Base-by-base conservation (phyloP, 2,888 invertebrate genomes). In the Chrysolina oricalcia region DNA sequence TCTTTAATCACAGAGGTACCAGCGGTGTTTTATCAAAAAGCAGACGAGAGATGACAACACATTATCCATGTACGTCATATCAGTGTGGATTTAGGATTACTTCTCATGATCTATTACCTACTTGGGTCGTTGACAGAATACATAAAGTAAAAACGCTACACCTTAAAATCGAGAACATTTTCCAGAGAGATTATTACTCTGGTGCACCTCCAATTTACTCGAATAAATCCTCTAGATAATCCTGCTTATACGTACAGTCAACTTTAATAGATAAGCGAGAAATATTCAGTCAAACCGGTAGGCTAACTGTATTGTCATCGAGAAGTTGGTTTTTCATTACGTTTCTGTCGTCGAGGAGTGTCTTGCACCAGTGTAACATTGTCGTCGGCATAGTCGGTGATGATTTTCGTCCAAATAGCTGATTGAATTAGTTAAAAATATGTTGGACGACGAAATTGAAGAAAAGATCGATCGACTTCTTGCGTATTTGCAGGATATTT, bases 161-260 rank as follows among this genome's bases (percentile, higher is more conserved):
- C 53, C 53, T 53, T 53, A 19, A 53, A 53, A 53, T 21, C 53
- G 21, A 53, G 53, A 53, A 53, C 53, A 21, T 53, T 53, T 53
- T 53, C 13, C 19, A 21, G 11, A 53, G 19, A 53, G 21, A 53
- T 53, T 53, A 53, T 53, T 53, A 53, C 21, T 53, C 21, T 21
- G 53, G 53, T 53, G 53, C 19, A 19, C 10, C 53, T 53, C 19
- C 11, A 53, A 53, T 53, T 19, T 21, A 13, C 53, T 53, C 19
- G 53, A 53, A 21, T 53, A 53, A 53, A 53, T 53, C 53, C 53
- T 53, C 53, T 21, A 53, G 21, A 53, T 53, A 53, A 53, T 53
- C 53, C 53, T 53, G 19, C 53, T 53, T 53, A 53, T 53, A 53
- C 21, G 53, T 53, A 53, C 53, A 11, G 19, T 53, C 53, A 53